These are phyloP conservation scores for Halcyon badia DNA, from an alignment of 2,797 vertebrate genomes.

Conservation along the genomic window DNA sequence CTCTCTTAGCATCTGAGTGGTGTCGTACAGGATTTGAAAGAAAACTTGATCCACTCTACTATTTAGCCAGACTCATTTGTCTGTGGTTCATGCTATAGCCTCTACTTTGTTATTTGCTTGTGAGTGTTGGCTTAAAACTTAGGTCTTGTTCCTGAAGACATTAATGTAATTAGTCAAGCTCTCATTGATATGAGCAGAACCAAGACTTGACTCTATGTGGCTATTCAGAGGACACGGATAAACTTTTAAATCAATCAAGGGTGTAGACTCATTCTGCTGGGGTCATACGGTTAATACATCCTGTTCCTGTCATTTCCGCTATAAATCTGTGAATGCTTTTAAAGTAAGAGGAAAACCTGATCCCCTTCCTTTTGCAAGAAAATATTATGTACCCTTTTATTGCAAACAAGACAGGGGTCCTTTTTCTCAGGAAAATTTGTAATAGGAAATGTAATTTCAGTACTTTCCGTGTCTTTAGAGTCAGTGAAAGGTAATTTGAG, in stretches of 20 bases:
- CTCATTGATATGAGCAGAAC: conserved; percentile 52
- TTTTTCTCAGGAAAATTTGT: conserved; percentile 1
- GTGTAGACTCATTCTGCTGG: conserved; percentile 73
- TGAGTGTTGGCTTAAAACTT: conserved; percentile 77
- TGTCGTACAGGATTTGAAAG: conserved; percentile 1
- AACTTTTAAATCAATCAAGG: conserved; percentile 79
- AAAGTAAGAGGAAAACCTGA: conserved; percentile 40
- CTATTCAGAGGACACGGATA: conserved; percentile 78
- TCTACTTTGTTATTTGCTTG: conserved; percentile 77
- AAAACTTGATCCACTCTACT: conserved; percentile 56
- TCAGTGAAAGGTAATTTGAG: not conserved
- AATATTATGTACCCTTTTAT: conserved; percentile 9
- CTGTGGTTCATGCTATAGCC: conserved; percentile 51
- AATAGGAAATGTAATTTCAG: conserved; percentile 7
- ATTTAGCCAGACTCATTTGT: conserved; percentile 57
- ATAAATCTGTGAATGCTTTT: conserved; percentile 75
- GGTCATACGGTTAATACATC: conserved; percentile 71
- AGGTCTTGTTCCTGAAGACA: conserved; percentile 8
- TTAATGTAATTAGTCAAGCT: conserved; percentile 41
- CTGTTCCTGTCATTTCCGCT: conserved; percentile 77
- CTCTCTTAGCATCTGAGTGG: not conserved
- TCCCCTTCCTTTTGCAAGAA: conserved; percentile 48
- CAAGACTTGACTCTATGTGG: conserved; percentile 72
- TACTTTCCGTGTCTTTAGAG: not conserved
- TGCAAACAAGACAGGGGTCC: not conserved